A percentile compares a stretch with the other conserved stretches of the same genome.
Conservation (phyloP, 2,113 vertebrate genomes). For the Neolamprologus caudopunctatus region DNA sequence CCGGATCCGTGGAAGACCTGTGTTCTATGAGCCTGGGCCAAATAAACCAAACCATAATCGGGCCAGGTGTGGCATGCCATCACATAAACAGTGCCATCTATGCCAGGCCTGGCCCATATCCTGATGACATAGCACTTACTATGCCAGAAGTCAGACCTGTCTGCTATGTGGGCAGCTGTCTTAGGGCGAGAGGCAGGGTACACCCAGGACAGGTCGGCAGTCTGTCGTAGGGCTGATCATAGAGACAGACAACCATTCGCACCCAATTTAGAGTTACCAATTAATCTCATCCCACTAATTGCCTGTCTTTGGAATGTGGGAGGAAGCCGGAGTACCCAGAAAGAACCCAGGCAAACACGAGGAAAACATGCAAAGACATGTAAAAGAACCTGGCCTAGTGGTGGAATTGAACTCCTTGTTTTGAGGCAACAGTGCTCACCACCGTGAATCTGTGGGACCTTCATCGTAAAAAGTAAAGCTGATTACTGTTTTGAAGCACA, state of each 20-base stretch:
- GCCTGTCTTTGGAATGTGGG: background rate
- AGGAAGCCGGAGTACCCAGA: background rate
- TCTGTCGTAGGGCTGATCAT: background rate
- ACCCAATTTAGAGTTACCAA: background rate
- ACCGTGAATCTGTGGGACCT: background rate
- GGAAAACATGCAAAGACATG: background rate
- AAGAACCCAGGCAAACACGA: fast-evolving
- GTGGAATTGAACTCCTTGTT: fast-evolving
- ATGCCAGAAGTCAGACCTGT: background rate
- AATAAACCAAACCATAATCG: background rate
- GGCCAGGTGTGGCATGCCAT: background rate
- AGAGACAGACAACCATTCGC: background rate
- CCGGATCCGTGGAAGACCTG: fast-evolving
- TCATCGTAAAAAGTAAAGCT: background rate
- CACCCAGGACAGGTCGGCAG: background rate
- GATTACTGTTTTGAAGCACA: background rate
- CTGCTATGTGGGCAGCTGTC: background rate
- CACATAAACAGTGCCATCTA: background rate
- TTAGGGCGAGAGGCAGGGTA: background rate
- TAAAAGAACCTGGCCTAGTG: background rate
- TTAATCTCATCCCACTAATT: background rate
- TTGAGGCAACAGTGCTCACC: background rate
- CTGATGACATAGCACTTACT: background rate
- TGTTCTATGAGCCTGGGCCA: background rate
- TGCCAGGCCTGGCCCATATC: background rate